phyloP scores from a whole-genome alignment of 2,113 vertebrate species.

The Pelusios castaneus region DNA sequence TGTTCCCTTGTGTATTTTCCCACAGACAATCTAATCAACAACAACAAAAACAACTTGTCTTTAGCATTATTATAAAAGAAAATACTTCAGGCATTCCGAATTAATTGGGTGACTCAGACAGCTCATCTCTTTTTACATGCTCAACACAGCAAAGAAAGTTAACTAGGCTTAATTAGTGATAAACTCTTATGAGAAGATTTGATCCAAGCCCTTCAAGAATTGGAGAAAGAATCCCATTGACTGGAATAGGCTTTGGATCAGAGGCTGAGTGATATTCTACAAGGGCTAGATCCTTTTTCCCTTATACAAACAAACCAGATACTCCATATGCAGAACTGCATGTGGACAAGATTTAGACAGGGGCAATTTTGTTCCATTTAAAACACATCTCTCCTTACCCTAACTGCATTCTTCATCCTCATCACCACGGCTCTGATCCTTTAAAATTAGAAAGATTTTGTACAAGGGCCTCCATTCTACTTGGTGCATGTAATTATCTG shows the following conservation, averaged over 20 bases:
- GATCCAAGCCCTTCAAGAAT: conserved; percentile 1
- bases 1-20: conserved; percentile 65
- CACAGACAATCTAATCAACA: conserved; percentile 71
- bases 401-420: background rate
- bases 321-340: background rate
- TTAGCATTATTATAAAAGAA: conserved; percentile 57
- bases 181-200: background rate
- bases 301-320: background rate
- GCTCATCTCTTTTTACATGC: background rate
- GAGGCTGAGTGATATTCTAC: background rate
- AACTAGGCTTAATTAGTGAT: conserved; percentile 24
- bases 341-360: background rate
- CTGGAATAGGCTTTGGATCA: background rate
- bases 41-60: conserved; percentile 64
- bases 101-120: conserved; percentile 45
- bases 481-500: background rate
- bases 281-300: background rate
- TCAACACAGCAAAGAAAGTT: conserved; percentile 36
- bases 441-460: background rate
- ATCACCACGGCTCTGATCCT: background rate
- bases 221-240: background rate
- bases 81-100: conserved; percentile 11
- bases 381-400: background rate
- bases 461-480: background rate
- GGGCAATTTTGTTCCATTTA: rapidly evolving